These are phyloP conservation scores for Smithornis capensis DNA, from an alignment of 2,113 vertebrate species.

Conservation along the genomic window DNA sequence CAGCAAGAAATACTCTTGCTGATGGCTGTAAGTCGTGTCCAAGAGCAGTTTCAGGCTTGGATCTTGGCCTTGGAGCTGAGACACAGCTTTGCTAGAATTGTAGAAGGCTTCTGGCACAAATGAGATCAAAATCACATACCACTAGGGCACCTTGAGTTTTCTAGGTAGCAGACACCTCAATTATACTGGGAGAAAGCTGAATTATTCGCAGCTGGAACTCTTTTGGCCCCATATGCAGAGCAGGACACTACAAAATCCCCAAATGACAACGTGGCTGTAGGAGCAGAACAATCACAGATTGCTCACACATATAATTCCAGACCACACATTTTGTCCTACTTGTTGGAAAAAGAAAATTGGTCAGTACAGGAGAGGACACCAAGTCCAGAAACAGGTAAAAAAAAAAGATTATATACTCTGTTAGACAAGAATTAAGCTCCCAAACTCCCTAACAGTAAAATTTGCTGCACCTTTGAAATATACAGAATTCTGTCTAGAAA, in stretches of 20 bases:
- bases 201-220: neutral
- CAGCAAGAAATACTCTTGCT: neutral
- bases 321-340: neutral
- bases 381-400: neutral
- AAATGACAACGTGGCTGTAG: neutral
- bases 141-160: neutral
- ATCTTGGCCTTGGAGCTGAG: neutral
- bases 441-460: neutral
- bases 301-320: rapidly evolving
- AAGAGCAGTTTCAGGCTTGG: neutral
- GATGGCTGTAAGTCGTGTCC: neutral
- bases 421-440: neutral
- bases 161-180: neutral
- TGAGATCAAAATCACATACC: neutral
- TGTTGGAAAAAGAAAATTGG: neutral
- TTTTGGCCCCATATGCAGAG: neutral
- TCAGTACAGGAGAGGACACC: neutral
- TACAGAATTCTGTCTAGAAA: neutral
- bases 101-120: neutral
- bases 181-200: neutral
- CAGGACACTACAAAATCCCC: neutral
- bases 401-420: neutral
- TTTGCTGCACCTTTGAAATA: neutral
- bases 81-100: neutral
- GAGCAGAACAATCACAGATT: neutral